A percentile compares a stretch with the other conserved stretches of the same genome.
Conservation (phyloP, 1,140 invertebrate species). For the Hylyphantes graminicola region DNA sequence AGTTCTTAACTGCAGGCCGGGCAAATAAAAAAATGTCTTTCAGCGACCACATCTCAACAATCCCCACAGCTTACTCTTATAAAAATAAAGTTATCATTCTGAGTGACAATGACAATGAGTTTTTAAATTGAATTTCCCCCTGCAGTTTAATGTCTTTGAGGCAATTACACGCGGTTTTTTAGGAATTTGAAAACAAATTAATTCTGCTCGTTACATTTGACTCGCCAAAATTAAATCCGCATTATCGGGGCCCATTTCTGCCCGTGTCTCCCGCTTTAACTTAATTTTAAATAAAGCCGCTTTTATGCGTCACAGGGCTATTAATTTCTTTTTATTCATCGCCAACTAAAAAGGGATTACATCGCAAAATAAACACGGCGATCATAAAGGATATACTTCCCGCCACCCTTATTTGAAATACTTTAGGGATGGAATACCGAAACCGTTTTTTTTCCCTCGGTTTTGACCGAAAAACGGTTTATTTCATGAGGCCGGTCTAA, state of each 20-base stretch:
- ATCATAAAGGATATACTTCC: constrained; percentile 57
- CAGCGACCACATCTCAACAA: neutral
- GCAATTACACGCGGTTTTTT: constrained; percentile 51
- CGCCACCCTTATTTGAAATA: too few species aligned
- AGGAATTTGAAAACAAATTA: constrained; percentile 49
- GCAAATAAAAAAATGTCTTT: neutral
- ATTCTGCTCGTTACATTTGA: constrained; percentile 46
- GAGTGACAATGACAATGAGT: constrained; percentile 59
- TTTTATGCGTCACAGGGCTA: constrained; percentile 43
- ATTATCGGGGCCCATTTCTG: constrained; percentile 41
- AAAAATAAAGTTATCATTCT: constrained; percentile 57
- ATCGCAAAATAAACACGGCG: constrained; percentile 43
- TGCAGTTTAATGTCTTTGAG: constrained; percentile 54
- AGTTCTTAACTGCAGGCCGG: constrained; percentile 49
- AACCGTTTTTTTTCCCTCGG: too few species aligned
- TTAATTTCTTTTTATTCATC: constrained; percentile 57
- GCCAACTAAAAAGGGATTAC: constrained; percentile 54
- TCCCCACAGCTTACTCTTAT: neutral
- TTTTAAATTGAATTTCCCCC: constrained; percentile 58
- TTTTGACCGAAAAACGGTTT: too few species aligned
- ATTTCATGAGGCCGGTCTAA: too few species aligned
- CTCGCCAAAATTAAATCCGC: constrained; percentile 56
- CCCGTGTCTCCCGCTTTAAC: constrained; percentile 46
- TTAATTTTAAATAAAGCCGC: constrained; percentile 58
- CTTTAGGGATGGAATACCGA: too few species aligned